Evolutionary conservation across 2,797 vertebrate genomes (phyloP).

Genomic region (Hylomyscus alleni): DNA sequence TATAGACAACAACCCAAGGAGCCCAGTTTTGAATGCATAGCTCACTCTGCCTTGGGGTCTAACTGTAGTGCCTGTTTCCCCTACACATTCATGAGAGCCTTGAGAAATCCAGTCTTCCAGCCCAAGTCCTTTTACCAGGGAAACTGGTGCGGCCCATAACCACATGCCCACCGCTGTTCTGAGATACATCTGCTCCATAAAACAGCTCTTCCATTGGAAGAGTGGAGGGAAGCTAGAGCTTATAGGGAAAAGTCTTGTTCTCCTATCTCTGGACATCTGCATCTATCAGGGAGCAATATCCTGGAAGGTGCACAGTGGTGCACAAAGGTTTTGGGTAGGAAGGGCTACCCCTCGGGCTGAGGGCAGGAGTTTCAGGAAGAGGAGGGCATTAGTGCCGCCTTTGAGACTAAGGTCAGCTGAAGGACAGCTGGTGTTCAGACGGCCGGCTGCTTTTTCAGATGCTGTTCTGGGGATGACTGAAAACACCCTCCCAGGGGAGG

Average conservation of each 20-base stretch:
- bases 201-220: not conserved
- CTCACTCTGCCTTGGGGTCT: not conserved
- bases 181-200: fast-evolving
- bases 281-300: fast-evolving
- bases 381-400: not conserved
- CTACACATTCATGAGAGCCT: not conserved
- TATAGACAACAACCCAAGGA: not conserved
- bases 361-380: not conserved
- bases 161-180: not conserved
- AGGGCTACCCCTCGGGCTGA: not conserved
- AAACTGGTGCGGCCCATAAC: not conserved
- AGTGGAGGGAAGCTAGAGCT: not conserved
- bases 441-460: not conserved
- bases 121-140: not conserved
- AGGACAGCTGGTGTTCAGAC: not conserved
- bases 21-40: not conserved
- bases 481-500: not conserved
- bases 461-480: not conserved
- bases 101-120: not conserved
- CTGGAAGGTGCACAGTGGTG: not conserved
- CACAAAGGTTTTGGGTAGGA: not conserved
- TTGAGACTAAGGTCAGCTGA: not conserved
- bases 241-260: not conserved
- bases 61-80: not conserved
- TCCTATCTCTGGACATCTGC: not conserved